Evolutionary conservation across 2,113 vertebrate species (phyloP), one percentile per base, ranked within the genome.

Genomic region (Phycodurus eques): DNA sequence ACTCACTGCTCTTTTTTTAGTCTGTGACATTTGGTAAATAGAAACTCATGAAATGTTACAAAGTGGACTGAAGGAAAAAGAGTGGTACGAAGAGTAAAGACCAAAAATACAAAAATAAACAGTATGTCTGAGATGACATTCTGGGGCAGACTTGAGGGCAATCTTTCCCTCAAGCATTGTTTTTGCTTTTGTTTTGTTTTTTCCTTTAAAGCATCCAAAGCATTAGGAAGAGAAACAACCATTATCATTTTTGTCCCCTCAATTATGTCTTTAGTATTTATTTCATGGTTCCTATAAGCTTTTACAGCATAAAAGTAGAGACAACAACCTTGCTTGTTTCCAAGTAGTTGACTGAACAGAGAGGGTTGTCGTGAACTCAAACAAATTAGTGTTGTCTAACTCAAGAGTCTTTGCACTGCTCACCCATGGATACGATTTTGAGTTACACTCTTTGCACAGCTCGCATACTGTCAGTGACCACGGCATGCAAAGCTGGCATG

Each of bases 321-420:
- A 81, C 73, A 67, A 70, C 68, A 77, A 67, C 68, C 85, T 74
- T 79, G 39, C 53, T 72, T 70, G 53, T 83, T 79, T 75, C 51
- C 49, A 65, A 69, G 56, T 9, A 51, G 53, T 69, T 65, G 71
- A 60, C 74, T 73, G 8, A 67, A 75, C 72, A 74, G 72, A 67
- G 67, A 83, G 81, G 78, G 70, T 72, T 77, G 60, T 76, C 14
- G 0, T 39, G 49, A 70, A 67, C 68, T 77, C 72, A 69, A 39
- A 62, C 67, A 63, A 80, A 82, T 74, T 70, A 57, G 67, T 76
- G 76, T 78, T 66, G 69, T 77, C 74, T 76, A 72, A 73, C 76
- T 85, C 42, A 67, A 22, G 46, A 79, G 62, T 53, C 56, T 81
- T 69, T 68, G 73, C 49, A 31, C 33, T 51, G 49, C 70, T 83